These are phyloP conservation scores for Drosophila chauvacae DNA, from an alignment of 1,140 invertebrate species.

Conservation along the genomic window DNA sequence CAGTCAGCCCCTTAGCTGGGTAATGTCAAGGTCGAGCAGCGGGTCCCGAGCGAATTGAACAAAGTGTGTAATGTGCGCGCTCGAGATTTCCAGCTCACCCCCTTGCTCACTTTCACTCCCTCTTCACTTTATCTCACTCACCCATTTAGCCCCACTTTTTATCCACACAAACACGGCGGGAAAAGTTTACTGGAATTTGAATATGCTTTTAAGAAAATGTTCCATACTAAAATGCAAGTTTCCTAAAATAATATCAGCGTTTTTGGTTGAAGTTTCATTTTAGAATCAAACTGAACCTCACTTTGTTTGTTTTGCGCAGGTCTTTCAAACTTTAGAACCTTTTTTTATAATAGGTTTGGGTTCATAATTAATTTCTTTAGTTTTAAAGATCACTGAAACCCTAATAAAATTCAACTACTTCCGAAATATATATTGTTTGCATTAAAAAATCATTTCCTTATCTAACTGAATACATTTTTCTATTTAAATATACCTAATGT, in stretches of 20 bases:
- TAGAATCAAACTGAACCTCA: too few relatives aligned
- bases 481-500: background rate
- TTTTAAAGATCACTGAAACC: background rate
- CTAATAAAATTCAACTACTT: background rate
- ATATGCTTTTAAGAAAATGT: background rate
- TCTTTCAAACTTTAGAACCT: background rate
- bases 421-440: too few relatives aligned
- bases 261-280: background rate
- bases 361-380: background rate
- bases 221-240: background rate
- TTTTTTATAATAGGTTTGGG: background rate
- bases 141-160: conserved; percentile 2
- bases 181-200: background rate
- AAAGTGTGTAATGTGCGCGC: conserved; percentile 72
- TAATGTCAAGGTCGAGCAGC: conserved; percentile 39
- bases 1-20: conserved; percentile 40
- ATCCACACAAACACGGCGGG: conserved; percentile 1
- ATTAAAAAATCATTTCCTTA: background rate
- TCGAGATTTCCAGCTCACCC: conserved; percentile 57
- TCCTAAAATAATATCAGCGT: background rate
- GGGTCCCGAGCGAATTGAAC: conserved; percentile 40
- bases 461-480: background rate
- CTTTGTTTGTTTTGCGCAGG: too few relatives aligned
- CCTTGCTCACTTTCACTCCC: background rate
- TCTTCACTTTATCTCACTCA: conserved; percentile 8